Evolutionary conservation across 1,140 invertebrate species (phyloP).

Genomic region (Musca vetustissima): DNA sequence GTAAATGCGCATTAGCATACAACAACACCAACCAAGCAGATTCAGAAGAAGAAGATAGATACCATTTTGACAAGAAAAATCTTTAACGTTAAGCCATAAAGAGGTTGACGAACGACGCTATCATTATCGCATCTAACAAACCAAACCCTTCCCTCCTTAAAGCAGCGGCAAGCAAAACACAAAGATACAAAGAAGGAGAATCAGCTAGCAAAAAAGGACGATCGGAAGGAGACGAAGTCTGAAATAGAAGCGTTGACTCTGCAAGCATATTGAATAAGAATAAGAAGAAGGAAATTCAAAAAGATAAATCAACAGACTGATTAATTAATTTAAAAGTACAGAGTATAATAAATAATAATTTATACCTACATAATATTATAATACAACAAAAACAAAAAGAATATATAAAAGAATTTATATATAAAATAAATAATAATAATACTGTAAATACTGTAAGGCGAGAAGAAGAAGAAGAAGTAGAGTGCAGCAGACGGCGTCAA

Average conservation of each 20-base stretch:
- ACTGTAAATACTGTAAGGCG: conserved; percentile 25
- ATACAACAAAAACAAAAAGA: conserved; percentile 33
- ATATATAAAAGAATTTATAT: conserved; percentile 42
- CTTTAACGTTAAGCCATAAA: too few relatives aligned
- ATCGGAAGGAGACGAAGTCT: conserved; percentile 22
- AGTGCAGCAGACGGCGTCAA: not conserved
- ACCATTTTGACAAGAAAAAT: not conserved
- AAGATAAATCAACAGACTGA: conserved; percentile 56
- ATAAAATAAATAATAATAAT: conserved; percentile 7
- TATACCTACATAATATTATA: conserved; percentile 26
- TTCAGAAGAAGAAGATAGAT: conserved; percentile 13
- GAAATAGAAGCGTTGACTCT: conserved; percentile 35
- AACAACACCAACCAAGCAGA: conserved; percentile 12
- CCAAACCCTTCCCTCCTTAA: not conserved
- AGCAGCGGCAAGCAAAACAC: not conserved
- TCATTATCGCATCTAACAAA: too few relatives aligned
- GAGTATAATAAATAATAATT: conserved; percentile 25
- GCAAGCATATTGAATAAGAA: not conserved
- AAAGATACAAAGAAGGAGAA: too few relatives aligned
- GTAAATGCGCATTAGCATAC: conserved; percentile 39
- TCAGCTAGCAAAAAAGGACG: conserved; percentile 26
- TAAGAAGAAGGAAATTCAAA: conserved; percentile 36
- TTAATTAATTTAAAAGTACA: conserved; percentile 36
- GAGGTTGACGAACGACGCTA: too few relatives aligned
- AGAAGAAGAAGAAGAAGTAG: conserved; percentile 24